Percentiles rank a stretch among this genome's conserved stretches.
Conservation (phyloP, 2,113 vertebrate genomes). For the Gymnorhina tibicen region DNA sequence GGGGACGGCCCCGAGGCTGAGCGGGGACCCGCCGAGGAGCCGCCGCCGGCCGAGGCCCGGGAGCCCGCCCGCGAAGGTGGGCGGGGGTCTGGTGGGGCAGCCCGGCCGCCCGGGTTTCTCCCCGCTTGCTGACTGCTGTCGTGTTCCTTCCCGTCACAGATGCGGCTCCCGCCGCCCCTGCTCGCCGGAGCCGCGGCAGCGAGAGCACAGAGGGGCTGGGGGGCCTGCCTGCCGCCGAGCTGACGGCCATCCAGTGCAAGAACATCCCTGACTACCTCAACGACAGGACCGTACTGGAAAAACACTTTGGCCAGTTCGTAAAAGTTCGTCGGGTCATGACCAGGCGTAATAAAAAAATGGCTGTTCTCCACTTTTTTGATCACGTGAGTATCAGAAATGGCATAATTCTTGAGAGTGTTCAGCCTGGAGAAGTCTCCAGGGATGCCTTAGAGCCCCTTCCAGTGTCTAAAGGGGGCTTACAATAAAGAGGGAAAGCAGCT, state of each 20-base stretch:
- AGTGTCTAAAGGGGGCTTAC: background rate
- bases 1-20: background rate
- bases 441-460: background rate
- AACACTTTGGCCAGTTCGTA: conserved; percentile 82
- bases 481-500: background rate
- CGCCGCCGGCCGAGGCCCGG: background rate
- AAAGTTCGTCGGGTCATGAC: conserved; percentile 80
- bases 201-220: conserved; percentile 76
- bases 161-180: background rate
- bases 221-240: conserved; percentile 63
- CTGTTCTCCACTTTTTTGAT: conserved; percentile 83
- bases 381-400: conserved; percentile 76
- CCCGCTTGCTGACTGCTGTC: background rate
- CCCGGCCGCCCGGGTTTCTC: background rate
- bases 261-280: conserved; percentile 82
- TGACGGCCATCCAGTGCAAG: conserved; percentile 79
- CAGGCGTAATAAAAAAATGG: conserved; percentile 76
- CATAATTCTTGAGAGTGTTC: background rate
- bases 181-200: conserved; percentile 50
- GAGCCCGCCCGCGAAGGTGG: background rate
- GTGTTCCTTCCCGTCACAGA: background rate
- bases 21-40: background rate
- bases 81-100: background rate
- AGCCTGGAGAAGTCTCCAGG: background rate
- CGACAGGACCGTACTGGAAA: conserved; percentile 73